Evolutionary conservation across 1,140 invertebrate genomes (phyloP).

Genomic region (Listronotus oregonensis): DNA sequence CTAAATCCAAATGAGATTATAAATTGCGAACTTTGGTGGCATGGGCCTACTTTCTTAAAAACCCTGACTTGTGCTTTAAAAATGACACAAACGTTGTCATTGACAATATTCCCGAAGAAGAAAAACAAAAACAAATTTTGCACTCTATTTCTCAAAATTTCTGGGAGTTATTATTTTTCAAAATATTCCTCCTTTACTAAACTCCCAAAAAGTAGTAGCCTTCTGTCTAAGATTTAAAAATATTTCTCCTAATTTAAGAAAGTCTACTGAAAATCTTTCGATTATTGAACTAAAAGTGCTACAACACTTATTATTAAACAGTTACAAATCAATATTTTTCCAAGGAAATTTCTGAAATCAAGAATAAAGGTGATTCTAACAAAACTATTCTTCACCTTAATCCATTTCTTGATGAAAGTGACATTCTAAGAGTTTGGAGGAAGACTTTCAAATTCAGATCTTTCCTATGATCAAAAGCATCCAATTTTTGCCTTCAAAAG

Average conservation of each 20-base stretch:
- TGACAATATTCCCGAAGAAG: too few species aligned
- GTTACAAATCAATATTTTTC: neutral
- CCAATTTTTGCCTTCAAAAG: slow-evolving; percentile 28
- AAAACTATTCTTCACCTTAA: slow-evolving; percentile 11
- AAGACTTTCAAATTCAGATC: slow-evolving; percentile 37
- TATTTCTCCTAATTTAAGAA: too few species aligned
- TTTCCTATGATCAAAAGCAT: slow-evolving; percentile 32
- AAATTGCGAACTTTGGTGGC: slow-evolving; percentile 43
- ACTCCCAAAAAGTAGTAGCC: too few species aligned
- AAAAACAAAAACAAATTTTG: too few species aligned
- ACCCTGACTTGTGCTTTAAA: neutral
- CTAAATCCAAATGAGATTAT: slow-evolving; percentile 33
- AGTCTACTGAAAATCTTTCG: too few species aligned
- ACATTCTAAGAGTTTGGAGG: slow-evolving; percentile 45
- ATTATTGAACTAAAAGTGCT: too few species aligned
- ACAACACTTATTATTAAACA: too few species aligned
- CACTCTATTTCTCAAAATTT: too few species aligned
- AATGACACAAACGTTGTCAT: too few species aligned
- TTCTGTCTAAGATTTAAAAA: too few species aligned
- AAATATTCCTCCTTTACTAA: too few species aligned
- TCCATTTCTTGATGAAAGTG: slow-evolving; percentile 34
- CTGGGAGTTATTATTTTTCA: too few species aligned
- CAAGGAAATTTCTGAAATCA: slow-evolving; percentile 10
- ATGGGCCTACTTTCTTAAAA: slow-evolving; percentile 43
- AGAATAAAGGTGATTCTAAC: slow-evolving; percentile 7